Evolutionary conservation across 2,113 vertebrate genomes (phyloP).

Genomic region (Dendropsophus ebraccatus): DNA sequence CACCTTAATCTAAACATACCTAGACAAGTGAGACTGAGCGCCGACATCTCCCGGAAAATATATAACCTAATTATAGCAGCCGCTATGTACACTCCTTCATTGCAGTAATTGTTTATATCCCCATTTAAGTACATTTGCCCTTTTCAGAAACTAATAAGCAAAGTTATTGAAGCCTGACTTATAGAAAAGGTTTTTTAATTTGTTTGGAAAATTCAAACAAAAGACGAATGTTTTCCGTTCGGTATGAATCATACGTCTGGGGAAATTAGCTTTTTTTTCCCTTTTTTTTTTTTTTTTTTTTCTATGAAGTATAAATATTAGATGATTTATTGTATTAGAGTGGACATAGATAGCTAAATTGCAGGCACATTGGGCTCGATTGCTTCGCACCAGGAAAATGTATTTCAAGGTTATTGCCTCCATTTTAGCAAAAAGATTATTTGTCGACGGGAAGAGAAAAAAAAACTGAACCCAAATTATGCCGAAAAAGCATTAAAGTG

Average conservation of each 20-base stretch:
- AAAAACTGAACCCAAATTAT: not conserved
- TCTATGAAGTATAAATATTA: conserved; percentile 56
- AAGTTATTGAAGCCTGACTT: conserved; percentile 74
- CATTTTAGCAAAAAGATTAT: conserved; percentile 10
- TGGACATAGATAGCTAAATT: conserved; percentile 37
- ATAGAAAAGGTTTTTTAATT: conserved; percentile 73
- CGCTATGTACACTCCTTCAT: conserved; percentile 63
- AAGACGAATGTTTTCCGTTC: conserved; percentile 66
- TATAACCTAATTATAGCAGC: conserved; percentile 69
- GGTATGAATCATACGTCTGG: conserved; percentile 63
- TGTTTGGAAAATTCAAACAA: conserved; percentile 75
- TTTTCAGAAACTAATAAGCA: conserved; percentile 75
- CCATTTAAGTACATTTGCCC: conserved; percentile 74
- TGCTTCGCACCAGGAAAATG: not conserved
- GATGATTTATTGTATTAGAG: conserved; percentile 55
- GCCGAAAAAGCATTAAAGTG: not conserved
- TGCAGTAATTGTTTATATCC: conserved; percentile 75
- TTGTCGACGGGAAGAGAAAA: not conserved
- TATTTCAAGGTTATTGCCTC: not conserved
- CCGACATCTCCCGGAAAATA: conserved; percentile 53
- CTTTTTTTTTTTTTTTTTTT: conserved; percentile 38
- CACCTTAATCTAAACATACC: conserved; percentile 57
- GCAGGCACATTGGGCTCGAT: not conserved
- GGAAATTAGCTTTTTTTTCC: conserved; percentile 61
- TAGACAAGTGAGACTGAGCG: conserved; percentile 42